These are phyloP conservation scores for Platichthys stellatus DNA, from an alignment of 2,113 vertebrate species.

Conservation along the genomic window DNA sequence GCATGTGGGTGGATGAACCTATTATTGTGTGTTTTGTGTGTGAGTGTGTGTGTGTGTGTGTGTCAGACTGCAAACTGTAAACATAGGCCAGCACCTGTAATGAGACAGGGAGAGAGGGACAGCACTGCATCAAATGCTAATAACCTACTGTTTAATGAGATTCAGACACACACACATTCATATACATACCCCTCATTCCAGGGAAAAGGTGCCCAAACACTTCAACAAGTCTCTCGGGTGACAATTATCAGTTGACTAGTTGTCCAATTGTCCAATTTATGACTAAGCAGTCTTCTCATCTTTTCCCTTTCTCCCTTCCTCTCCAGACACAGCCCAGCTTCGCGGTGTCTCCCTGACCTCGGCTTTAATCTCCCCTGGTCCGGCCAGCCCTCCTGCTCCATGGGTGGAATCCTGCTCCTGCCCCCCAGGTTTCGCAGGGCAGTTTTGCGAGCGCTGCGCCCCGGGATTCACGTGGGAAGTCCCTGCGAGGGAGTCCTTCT, in stretches of 20 bases:
- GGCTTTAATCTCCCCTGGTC: constrained; percentile 56
- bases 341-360: constrained; percentile 82
- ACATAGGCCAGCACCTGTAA: constrained; percentile 53
- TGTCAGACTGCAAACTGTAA: constrained; percentile 29
- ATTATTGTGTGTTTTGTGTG: constrained; percentile 26
- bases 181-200: neutral
- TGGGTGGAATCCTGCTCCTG: constrained; percentile 93
- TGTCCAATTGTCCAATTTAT: constrained; percentile 13
- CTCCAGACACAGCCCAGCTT: constrained; percentile 84
- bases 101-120: constrained; percentile 58
- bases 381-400: constrained; percentile 54
- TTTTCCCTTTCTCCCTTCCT: constrained; percentile 7
- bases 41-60: constrained; percentile 26
- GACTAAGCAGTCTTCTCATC: neutral
- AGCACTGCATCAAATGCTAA: constrained; percentile 50
- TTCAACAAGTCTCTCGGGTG: constrained; percentile 24
- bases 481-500: constrained; percentile 73
- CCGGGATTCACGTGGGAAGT: constrained; percentile 86
- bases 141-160: constrained; percentile 50
- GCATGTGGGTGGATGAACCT: constrained; percentile 54
- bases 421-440: constrained; percentile 85
- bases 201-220: constrained; percentile 24
- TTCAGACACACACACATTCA: constrained; percentile 2
- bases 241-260: constrained; percentile 17
- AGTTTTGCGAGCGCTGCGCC: constrained; percentile 89